Evolutionary conservation across 2,797 vertebrate species (phyloP), one percentile per base, ranked within the genome.

Genomic region (Lepilemur septentrionalis): DNA sequence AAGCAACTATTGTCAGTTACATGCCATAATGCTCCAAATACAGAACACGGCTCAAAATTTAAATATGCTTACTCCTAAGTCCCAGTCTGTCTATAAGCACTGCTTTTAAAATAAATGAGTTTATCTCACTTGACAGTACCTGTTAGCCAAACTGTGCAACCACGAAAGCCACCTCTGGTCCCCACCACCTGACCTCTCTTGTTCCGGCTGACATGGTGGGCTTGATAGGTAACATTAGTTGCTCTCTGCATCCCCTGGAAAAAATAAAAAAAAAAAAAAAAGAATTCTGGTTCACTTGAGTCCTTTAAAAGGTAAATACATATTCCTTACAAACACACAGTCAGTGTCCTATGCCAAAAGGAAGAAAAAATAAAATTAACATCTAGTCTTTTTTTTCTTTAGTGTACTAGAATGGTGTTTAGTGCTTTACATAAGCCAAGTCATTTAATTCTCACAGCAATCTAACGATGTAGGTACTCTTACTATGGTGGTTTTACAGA

Each of bases 191-290:
- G 99, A 4, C 99, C 99, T 35, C 99, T 99, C 98, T 99, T 99
- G 98, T 99, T 99, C 96, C 99, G 98, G 98, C 99, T 99, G 94
- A 99, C 99, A 76, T 99, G 99, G 96, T 99, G 99, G 80, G 99
- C 99, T 98, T 99, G 99, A 97, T 99, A 99, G 73, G 99, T 99
- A 95, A 99, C 99, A 46, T 99, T 99, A 43, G 99, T 99, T 57
- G 99, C 99, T 96, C 99, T 99, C 97, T 99, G 99, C 99, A 99
- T 99, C 93, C 99, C 99, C 99, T 99, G 97, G 48, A 95, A 72
- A 95, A 88, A 61, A n/a, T 73, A 59, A 59, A 20, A 59, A 20
- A 52, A 50, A 17, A 50, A 50, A 14, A 15, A 50, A 38, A 80
- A 72, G 10, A 80, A 85, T 35, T 79, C 20, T 70, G 30, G 15